phyloP scores from a whole-genome alignment of 2,888 invertebrate species.

The Rhingia rostrata region DNA sequence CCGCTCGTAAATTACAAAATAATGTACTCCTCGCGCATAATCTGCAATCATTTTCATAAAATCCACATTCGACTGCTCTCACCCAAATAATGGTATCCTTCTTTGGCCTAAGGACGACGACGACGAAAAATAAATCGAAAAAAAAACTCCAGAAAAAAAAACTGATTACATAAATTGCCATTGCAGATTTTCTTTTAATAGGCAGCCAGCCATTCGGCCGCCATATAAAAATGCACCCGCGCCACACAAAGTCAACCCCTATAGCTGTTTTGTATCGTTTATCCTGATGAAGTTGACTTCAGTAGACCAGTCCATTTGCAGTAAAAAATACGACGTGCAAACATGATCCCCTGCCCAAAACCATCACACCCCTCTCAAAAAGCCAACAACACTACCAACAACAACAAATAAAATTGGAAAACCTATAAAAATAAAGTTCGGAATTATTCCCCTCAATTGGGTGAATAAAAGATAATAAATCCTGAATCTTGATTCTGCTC shows the following conservation, averaged over 20 bases:
- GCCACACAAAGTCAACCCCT: constrained; percentile 22
- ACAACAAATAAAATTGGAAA: constrained; percentile 44
- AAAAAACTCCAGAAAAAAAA: constrained; percentile 21
- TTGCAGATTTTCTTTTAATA: constrained; percentile 65
- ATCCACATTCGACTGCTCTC: constrained; percentile 58
- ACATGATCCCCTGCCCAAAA: constrained; percentile 20
- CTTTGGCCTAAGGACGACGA: constrained; percentile 16
- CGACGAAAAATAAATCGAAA: background rate
- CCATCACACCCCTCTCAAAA: background rate
- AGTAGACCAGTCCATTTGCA: constrained; percentile 5
- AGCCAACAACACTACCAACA: constrained; percentile 14
- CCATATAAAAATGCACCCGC: constrained; percentile 69
- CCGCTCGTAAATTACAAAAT: constrained; percentile 67
- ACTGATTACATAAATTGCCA: constrained; percentile 71
- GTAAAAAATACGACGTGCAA: constrained; percentile 68
- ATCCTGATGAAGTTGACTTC: constrained; percentile 24
- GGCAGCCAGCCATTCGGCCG: constrained; percentile 69
- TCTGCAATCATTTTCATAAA: constrained; percentile 73
- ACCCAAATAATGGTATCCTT: constrained; percentile 30
- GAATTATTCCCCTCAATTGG: constrained; percentile 71
- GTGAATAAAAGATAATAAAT: constrained; percentile 68
- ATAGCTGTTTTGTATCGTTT: constrained; percentile 5
- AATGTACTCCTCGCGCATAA: constrained; percentile 71
- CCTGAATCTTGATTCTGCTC: constrained; percentile 34
- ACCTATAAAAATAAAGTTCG: constrained; percentile 69